phyloP scores from a whole-genome alignment of 2,797 vertebrate genomes.

The Zenarchopterus dispar region DNA sequence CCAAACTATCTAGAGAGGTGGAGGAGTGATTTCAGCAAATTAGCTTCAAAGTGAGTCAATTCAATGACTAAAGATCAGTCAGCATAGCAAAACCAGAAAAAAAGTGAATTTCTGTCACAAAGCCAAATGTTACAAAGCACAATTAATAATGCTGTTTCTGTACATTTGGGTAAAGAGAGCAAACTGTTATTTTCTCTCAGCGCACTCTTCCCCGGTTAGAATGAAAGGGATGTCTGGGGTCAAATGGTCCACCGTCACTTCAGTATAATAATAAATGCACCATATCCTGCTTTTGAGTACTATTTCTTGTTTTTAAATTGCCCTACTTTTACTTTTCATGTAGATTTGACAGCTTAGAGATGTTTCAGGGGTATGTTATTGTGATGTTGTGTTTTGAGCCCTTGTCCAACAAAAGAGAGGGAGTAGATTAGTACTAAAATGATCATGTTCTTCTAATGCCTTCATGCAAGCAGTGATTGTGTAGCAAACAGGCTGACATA shows the following conservation, averaged over 20 bases:
- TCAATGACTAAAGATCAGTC: not conserved
- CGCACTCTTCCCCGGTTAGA: conserved; percentile 19
- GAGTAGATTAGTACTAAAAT: not conserved
- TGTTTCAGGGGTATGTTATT: too few relatives aligned
- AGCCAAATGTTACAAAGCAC: conserved; percentile 38
- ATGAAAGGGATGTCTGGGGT: conserved; percentile 23
- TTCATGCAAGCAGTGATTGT: not conserved
- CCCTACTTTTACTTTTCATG: too few relatives aligned
- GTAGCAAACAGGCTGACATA: not conserved
- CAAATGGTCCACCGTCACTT: conserved; percentile 15
- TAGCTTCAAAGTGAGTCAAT: not conserved
- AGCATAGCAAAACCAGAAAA: conserved; percentile 1
- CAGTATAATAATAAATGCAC: not conserved
- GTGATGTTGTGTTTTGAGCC: too few relatives aligned
- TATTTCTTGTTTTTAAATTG: not conserved
- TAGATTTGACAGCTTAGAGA: too few relatives aligned
- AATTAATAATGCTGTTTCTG: conserved; percentile 32
- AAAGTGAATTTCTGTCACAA: conserved; percentile 25
- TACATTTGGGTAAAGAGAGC: conserved; percentile 22
- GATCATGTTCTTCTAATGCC: not conserved
- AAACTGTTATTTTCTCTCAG: conserved; percentile 19
- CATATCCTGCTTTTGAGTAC: not conserved
- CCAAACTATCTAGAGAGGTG: not conserved
- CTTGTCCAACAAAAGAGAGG: too few relatives aligned
- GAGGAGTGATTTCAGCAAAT: not conserved